Percentiles rank a stretch among this genome's conserved stretches.
Evolutionary conservation across 2,113 vertebrate genomes (phyloP).

Genomic region (Setophaga coronata): DNA sequence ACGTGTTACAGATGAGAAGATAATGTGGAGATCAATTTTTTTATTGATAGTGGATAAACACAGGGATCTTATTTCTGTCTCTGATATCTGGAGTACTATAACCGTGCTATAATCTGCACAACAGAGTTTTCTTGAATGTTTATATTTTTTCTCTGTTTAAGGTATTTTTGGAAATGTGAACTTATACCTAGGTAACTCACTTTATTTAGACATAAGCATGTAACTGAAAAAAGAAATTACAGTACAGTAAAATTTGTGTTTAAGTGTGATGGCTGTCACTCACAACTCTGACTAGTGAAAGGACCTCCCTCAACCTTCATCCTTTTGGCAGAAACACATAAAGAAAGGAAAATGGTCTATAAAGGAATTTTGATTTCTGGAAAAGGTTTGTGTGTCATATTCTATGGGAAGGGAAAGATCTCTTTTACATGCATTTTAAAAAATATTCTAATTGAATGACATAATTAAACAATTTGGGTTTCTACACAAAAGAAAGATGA

Average conservation of each 20-base stretch:
- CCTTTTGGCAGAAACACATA: background rate
- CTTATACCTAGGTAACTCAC: background rate
- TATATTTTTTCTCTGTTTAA: background rate
- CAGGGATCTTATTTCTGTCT: background rate
- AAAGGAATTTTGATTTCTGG: background rate
- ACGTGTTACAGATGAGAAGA: background rate
- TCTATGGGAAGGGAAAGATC: background rate
- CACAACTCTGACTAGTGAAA: background rate
- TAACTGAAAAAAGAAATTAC: background rate
- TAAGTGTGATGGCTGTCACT: background rate
- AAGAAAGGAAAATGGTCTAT: background rate
- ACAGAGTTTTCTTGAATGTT: background rate
- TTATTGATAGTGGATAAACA: background rate
- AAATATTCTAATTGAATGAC: background rate
- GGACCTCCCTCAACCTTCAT: background rate
- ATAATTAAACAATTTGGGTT: background rate
- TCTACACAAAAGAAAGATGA: background rate
- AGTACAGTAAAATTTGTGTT: background rate
- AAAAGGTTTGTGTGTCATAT: background rate
- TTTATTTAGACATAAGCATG: background rate
- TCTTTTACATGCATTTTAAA: background rate
- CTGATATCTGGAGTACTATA: background rate
- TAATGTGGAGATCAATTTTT: background rate
- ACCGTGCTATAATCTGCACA: background rate
- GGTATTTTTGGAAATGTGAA: background rate